These are phyloP conservation scores for Onchidella celtica DNA, from an alignment of 2,888 invertebrate species.

Conservation along the genomic window DNA sequence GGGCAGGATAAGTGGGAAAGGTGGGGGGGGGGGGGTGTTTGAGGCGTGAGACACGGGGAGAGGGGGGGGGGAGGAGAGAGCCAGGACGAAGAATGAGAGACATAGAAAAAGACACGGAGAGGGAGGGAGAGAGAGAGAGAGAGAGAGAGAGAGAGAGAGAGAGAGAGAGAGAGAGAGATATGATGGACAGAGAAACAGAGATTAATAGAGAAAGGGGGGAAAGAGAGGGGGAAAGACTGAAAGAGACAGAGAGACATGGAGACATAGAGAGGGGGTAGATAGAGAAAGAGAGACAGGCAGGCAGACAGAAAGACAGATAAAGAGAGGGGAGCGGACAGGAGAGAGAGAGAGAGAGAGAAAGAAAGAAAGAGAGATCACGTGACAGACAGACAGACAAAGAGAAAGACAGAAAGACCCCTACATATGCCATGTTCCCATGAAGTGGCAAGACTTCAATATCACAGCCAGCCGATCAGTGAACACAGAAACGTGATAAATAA, in stretches of 20 bases:
- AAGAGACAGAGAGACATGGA: background rate
- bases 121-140: background rate
- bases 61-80: background rate
- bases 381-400: background rate
- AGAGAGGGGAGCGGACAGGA: too few relatives aligned
- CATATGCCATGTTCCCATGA: too few relatives aligned
- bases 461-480: too few relatives aligned
- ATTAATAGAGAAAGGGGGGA: background rate
- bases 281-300: too few relatives aligned
- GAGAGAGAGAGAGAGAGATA: background rate
- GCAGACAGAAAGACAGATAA: background rate
- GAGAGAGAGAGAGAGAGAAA: too few relatives aligned
- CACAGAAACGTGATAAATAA: too few relatives aligned
- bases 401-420: background rate
- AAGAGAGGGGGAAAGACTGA: background rate
- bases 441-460: too few relatives aligned
- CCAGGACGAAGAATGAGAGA: background rate
- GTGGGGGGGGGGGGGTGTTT: background rate
- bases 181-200: background rate
- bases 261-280: slow-evolving; percentile 6
- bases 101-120: background rate
- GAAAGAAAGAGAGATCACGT: too few relatives aligned
- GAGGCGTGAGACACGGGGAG: background rate
- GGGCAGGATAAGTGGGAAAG: too few relatives aligned
- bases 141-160: background rate